Percentiles rank a stretch among this genome's conserved stretches.
Evolutionary conservation across 2,113 vertebrate genomes (phyloP).

Genomic region (Puntigrus tetrazona): DNA sequence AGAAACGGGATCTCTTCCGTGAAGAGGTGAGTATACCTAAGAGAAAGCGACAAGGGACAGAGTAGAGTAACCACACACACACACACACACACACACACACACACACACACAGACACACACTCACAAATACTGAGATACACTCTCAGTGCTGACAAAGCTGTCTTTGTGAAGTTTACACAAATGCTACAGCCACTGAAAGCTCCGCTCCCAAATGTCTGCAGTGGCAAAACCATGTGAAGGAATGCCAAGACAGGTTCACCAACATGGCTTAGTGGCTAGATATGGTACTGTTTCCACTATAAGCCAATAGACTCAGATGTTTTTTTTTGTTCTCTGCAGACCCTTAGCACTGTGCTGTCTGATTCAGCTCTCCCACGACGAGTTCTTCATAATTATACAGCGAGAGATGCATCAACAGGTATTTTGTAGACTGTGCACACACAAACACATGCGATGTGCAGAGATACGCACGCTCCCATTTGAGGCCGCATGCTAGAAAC

Average conservation of each 20-base stretch:
- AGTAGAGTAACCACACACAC: conserved; percentile 67
- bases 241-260: conserved; percentile 34
- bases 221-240: conserved; percentile 39
- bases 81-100: conserved; percentile 59
- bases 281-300: not conserved
- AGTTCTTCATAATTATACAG: conserved; percentile 60
- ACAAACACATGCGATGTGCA: not conserved
- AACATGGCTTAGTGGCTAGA: conserved; percentile 33
- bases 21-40: conserved; percentile 92
- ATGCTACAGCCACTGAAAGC: conserved; percentile 50
- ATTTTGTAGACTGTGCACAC: conserved; percentile 7
- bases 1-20: conserved; percentile 97
- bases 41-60: conserved; percentile 69
- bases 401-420: conserved; percentile 62
- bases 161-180: conserved; percentile 63
- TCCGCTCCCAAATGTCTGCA: conserved; percentile 38
- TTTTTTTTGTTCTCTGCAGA: conserved; percentile 42
- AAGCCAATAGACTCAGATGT: not conserved
- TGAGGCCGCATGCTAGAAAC: not conserved
- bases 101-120: conserved; percentile 60
- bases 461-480: not conserved
- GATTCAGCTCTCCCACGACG: conserved; percentile 57
- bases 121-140: conserved; percentile 40
- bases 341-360: conserved; percentile 56
- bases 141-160: conserved; percentile 65